Percentiles rank a stretch among this genome's conserved stretches.
Evolutionary conservation across 2,888 invertebrate species (phyloP).

Genomic region (Phania funesta): DNA sequence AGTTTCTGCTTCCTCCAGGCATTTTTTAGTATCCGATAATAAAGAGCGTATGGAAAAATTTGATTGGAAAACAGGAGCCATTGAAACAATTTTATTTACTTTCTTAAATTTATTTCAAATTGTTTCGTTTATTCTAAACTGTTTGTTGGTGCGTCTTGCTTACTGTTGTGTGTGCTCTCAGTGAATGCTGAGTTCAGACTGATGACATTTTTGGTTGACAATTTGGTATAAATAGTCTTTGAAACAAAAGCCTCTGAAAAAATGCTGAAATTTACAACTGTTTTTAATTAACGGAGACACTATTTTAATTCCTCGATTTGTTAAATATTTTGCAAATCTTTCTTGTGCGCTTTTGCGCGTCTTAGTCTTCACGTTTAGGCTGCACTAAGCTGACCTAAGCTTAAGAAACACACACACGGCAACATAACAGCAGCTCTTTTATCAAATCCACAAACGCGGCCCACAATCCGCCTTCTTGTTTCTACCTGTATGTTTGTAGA

Average conservation of each 20-base stretch:
- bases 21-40: conserved; percentile 60
- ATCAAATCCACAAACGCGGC: conserved; percentile 45
- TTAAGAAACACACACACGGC: not conserved
- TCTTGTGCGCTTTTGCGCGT: not conserved
- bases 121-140: not conserved
- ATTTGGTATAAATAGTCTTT: conserved; percentile 2
- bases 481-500: conserved; percentile 38
- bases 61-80: conserved; percentile 72
- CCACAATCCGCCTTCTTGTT: conserved; percentile 51
- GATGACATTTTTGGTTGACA: conserved; percentile 38
- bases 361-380: not conserved
- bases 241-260: not conserved
- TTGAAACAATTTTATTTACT: conserved; percentile 73
- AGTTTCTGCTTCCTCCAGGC: not conserved
- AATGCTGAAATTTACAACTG: conserved; percentile 54
- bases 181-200: conserved; percentile 45
- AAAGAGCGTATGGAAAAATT: conserved; percentile 75
- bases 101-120: not conserved
- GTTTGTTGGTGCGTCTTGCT: not conserved
- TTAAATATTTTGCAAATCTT: conserved; percentile 37
- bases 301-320: conserved; percentile 40
- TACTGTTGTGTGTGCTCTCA: conserved; percentile 3
- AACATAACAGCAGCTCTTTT: not conserved
- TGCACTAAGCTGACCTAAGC: conserved; percentile 2
- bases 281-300: conserved; percentile 56